phyloP scores from a whole-genome alignment of 2,113 vertebrate species.

The Atherinomorus stipes region DNA sequence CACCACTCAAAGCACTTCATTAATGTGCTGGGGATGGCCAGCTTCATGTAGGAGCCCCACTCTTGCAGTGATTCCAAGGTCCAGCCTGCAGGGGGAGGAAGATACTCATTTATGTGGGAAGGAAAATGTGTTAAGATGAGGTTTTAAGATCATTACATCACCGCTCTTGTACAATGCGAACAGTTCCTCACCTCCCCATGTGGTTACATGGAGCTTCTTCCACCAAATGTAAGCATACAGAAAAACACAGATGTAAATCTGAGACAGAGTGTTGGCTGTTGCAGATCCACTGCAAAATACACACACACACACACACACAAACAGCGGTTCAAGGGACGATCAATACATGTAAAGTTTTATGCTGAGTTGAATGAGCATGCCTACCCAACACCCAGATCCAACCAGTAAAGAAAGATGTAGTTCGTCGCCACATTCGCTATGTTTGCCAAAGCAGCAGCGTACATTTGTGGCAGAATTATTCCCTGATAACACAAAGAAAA shows the following conservation, averaged over 20 bases:
- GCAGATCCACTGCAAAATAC: slow-evolving; percentile 86
- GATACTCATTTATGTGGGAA: slow-evolving; percentile 11
- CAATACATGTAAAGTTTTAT: not conserved
- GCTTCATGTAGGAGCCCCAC: slow-evolving; percentile 86
- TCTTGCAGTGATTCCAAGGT: slow-evolving; percentile 87
- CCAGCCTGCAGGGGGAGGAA: slow-evolving; percentile 84
- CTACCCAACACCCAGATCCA: slow-evolving; percentile 91
- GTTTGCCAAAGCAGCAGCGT: slow-evolving; percentile 85
- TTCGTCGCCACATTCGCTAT: slow-evolving; percentile 87
- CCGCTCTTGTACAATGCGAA: not conserved
- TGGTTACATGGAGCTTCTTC: slow-evolving; percentile 86
- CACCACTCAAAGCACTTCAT: slow-evolving; percentile 94
- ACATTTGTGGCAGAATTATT: slow-evolving; percentile 89
- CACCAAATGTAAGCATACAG: slow-evolving; percentile 86
- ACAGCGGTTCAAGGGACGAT: not conserved
- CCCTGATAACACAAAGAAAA: slow-evolving; percentile 78
- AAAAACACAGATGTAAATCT: slow-evolving; percentile 82
- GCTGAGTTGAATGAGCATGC: slow-evolving; percentile 51
- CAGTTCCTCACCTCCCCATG: slow-evolving; percentile 88
- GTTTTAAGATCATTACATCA: not conserved
- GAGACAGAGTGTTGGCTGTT: slow-evolving; percentile 86
- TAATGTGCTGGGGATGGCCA: slow-evolving; percentile 89
- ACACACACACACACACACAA: not conserved
- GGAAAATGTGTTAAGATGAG: not conserved
- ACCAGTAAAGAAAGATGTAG: slow-evolving; percentile 84